Evolutionary conservation across 2,113 vertebrate genomes (phyloP), one percentile per base, ranked within the genome.

Genomic region (Tupaia tana): DNA sequence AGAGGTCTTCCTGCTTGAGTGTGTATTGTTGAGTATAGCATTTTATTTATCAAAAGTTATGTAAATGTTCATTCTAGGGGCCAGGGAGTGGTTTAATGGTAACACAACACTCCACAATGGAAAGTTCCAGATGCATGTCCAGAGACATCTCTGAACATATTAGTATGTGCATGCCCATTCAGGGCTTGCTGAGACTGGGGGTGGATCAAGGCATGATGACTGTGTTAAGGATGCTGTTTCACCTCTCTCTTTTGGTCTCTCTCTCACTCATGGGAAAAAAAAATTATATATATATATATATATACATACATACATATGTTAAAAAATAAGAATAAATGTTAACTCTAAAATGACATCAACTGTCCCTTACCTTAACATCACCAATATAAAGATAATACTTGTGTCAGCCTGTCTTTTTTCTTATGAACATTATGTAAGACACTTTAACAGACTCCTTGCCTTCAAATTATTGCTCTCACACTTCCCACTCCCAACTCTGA

Each of bases 401-500:
- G 8, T 54, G n/a, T 58, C 56, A 70, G 9, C 10, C 71, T 92
- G 63, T 43, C 22, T 83, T 89, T 89, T 93, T 91, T 66, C 91
- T 97, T 91, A 80, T 24, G 89, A 86, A 84, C 56, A 67, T 97
- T 97, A 97, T 94, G 64, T 97, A 97, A 98, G 80, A 95, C 31
- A 67, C 73, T 95, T 96, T 58, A 82, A 66, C 69, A 92, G 83
- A 89, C 58, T 80, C 67, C 89, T 96, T 97, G 90, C 71, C 96
- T 96, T 93, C 89, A 97, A 96, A 95, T 82, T 95, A 91, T 95
- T 95, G 81, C 94, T 96, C 95, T 97, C 97, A 96, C 97, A 97
- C 97, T 95, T 98, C 97, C 97, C 96, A 97, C 97, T 96, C 96
- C 59, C 71, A 61, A 27, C 66, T 90, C 92, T 97, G 97, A 98